phyloP scores from a whole-genome alignment of 1,140 invertebrate species.

The Bombus impatiens region DNA sequence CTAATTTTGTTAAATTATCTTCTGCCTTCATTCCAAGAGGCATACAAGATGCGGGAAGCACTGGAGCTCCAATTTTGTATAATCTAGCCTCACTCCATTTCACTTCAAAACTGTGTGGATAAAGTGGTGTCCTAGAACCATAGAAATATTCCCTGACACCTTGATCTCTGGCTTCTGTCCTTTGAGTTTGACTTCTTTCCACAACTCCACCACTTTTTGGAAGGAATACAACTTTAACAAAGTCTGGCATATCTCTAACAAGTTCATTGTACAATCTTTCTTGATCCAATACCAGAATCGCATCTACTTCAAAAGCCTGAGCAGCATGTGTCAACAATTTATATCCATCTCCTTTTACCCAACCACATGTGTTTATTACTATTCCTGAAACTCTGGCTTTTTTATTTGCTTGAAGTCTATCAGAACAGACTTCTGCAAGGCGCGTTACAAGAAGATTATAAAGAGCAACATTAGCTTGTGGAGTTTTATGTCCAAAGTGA shows the following conservation, averaged over 20 bases:
- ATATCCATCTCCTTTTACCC: conserved; percentile 96
- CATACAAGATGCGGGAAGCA: conserved; percentile 96
- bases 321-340: conserved; percentile 92
- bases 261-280: conserved; percentile 98
- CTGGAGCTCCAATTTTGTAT: conserved; percentile 97
- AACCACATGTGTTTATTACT: conserved; percentile 99
- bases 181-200: conserved; percentile 88
- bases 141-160: conserved; percentile 98
- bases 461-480: conserved; percentile 90
- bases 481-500: conserved; percentile 95
- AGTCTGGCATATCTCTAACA: conserved; percentile 94
- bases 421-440: conserved; percentile 93
- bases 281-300: conserved; percentile 98
- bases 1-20: conserved; percentile 96
- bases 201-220: conserved; percentile 99
- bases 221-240: conserved; percentile 95
- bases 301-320: conserved; percentile 96
- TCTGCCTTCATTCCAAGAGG: conserved; percentile 97
- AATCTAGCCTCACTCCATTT: conserved; percentile 94
- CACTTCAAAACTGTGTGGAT: conserved; percentile 96
- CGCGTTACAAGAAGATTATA: conserved; percentile 94
- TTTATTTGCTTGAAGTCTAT: conserved; percentile 93
- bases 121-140: conserved; percentile 90
- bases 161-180: conserved; percentile 90
- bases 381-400: conserved; percentile 95